These are phyloP conservation scores for Aleiodes alternator DNA, from an alignment of 2,888 invertebrate genomes.

Conservation along the genomic window DNA sequence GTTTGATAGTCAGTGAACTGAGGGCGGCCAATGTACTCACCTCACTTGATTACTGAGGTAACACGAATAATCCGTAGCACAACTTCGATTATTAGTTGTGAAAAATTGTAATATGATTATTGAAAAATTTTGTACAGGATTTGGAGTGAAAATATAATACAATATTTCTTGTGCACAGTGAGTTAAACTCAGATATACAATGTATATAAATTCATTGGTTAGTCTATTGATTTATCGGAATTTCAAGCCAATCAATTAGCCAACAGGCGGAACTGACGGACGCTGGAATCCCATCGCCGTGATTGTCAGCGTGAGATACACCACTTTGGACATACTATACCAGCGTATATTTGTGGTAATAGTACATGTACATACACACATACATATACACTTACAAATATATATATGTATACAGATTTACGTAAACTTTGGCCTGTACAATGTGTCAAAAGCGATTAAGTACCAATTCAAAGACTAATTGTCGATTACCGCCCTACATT, in stretches of 20 bases:
- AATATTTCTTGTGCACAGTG: not conserved
- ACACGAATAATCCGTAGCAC: slow-evolving; percentile 12
- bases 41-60: slow-evolving; percentile 31
- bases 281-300: slow-evolving; percentile 25
- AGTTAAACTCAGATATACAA: too few relatives aligned
- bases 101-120: not conserved
- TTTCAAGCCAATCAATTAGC: slow-evolving; percentile 29
- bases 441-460: slow-evolving; percentile 32
- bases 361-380: not conserved
- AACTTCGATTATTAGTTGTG: not conserved
- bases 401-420: slow-evolving; percentile 3
- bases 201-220: too few relatives aligned
- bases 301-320: slow-evolving; percentile 21
- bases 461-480: slow-evolving; percentile 40
- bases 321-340: slow-evolving; percentile 25
- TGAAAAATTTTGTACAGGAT: not conserved
- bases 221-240: slow-evolving; percentile 27
- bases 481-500: slow-evolving; percentile 32
- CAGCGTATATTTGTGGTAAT: slow-evolving; percentile 25
- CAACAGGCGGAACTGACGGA: slow-evolving; percentile 31
- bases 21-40: slow-evolving; percentile 14
- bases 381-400: not conserved
- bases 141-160: not conserved
- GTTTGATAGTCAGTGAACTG: slow-evolving; percentile 34
- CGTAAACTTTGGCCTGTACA: slow-evolving; percentile 23